phyloP scores from a whole-genome alignment of 1,140 invertebrate species.

The Drosophila santomea region DNA sequence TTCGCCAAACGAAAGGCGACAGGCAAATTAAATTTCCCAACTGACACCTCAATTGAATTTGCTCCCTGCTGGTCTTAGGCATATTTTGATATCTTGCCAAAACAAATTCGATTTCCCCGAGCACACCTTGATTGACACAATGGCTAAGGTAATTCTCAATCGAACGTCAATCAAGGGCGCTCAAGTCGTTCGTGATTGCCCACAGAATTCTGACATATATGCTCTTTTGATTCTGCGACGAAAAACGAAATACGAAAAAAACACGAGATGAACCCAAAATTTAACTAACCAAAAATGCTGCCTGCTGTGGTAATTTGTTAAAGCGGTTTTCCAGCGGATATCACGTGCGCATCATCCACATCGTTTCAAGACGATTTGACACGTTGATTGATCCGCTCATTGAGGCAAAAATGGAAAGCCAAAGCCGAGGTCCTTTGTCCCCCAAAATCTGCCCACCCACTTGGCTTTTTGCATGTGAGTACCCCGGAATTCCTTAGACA shows the following conservation, averaged over 20 bases:
- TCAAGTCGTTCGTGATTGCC: conserved; percentile 65
- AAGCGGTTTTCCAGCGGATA: conserved; percentile 71
- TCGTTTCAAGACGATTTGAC: conserved; percentile 76
- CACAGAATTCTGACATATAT: conserved; percentile 57
- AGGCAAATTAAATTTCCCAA: conserved; percentile 70
- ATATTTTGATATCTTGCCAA: conserved; percentile 76
- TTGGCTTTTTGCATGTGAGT: conserved; percentile 53
- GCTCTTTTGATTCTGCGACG: conserved; percentile 7
- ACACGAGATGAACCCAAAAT: conserved; percentile 13
- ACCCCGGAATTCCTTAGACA: conserved; percentile 50
- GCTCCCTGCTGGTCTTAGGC: conserved; percentile 17
- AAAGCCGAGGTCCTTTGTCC: conserved; percentile 23
- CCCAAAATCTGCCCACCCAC: conserved; percentile 8
- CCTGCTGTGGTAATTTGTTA: conserved; percentile 73
- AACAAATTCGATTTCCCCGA: conserved; percentile 38
- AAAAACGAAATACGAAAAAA: conserved; percentile 4
- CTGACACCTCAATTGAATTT: conserved; percentile 76
- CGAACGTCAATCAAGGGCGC: conserved; percentile 72
- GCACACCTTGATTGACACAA: conserved; percentile 68
- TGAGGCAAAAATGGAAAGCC: conserved; percentile 73
- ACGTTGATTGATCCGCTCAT: conserved; percentile 79
- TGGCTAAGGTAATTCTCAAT: conserved; percentile 77
- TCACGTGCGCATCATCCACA: conserved; percentile 60
- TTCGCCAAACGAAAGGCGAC: conserved; percentile 48
- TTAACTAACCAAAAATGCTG: conserved; percentile 74